Conservation (phyloP, 1,140 invertebrate species). For the Saxidomus purpurata region DNA sequence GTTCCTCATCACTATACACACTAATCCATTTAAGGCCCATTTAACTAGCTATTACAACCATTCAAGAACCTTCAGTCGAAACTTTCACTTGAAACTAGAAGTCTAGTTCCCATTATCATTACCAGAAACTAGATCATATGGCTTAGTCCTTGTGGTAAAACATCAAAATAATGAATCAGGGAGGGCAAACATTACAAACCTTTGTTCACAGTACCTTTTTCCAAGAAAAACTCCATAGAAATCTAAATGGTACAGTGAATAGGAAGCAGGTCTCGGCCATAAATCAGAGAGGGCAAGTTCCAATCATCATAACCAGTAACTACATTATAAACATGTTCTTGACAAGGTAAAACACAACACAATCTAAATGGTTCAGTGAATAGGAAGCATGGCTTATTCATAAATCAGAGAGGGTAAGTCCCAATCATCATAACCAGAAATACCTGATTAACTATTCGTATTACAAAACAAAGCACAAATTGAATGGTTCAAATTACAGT, state of each 20-base stretch:
- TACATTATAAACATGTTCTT: too few relatives aligned
- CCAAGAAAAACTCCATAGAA: too few relatives aligned
- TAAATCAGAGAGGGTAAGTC: slow-evolving; percentile 48
- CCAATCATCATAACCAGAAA: slow-evolving; percentile 52
- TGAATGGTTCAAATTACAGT: too few relatives aligned
- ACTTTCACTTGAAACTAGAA: background rate
- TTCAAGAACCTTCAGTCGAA: background rate
- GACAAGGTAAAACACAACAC: too few relatives aligned
- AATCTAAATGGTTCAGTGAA: slow-evolving; percentile 24
- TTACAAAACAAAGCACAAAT: too few relatives aligned
- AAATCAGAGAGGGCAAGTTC: background rate
- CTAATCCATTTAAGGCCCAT: too few relatives aligned
- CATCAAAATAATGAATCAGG: slow-evolving; percentile 33
- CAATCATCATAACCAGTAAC: background rate
- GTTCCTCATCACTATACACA: slow-evolving; percentile 25
- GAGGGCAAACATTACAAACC: slow-evolving; percentile 59
- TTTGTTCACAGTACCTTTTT: too few relatives aligned
- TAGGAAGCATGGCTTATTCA: too few relatives aligned
- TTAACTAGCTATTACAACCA: too few relatives aligned
- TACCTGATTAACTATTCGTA: too few relatives aligned
- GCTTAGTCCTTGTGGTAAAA: background rate
- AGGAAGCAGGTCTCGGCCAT: slow-evolving; percentile 27
- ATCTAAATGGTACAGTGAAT: background rate
- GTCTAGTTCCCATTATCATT: slow-evolving; percentile 58
- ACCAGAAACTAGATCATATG: too few relatives aligned